A percentile compares a stretch with the other conserved stretches of the same genome.
These are phyloP conservation scores for Eremophila alpestris DNA, from an alignment of 2,797 vertebrate genomes.

Conservation along the genomic window DNA sequence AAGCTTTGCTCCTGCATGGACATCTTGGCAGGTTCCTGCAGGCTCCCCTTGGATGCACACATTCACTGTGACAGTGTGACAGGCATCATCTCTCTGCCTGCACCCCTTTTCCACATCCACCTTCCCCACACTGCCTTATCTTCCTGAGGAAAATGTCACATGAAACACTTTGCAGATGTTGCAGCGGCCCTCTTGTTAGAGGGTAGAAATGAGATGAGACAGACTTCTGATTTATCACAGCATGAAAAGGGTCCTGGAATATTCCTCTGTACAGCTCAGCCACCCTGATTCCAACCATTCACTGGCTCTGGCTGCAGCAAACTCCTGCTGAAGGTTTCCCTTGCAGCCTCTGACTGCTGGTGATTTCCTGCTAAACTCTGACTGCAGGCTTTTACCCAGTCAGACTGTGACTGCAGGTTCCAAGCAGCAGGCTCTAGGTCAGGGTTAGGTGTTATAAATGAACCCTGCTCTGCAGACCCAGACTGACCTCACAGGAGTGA, in stretches of 20 bases:
- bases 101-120: not conserved
- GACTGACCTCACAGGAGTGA: not conserved
- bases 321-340: not conserved
- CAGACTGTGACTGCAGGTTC: too few species aligned
- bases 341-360: not conserved
- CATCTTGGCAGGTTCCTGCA: not conserved
- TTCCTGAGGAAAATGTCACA: not conserved
- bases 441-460: too few species aligned
- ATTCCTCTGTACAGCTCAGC: not conserved
- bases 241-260: not conserved
- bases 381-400: too few species aligned
- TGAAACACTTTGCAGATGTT: not conserved
- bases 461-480: not conserved
- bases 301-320: not conserved
- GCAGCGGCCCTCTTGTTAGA: not conserved
- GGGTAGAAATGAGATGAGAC: not conserved
- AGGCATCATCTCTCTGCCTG: not conserved
- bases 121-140: not conserved
- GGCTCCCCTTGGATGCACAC: not conserved
- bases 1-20: not conserved
- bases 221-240: not conserved
- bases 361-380: not conserved
- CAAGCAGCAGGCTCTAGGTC: too few species aligned
- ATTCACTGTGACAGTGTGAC: fast-evolving
- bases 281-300: not conserved